Evolutionary conservation across 2,113 vertebrate species (phyloP), one percentile per base, ranked within the genome.

Genomic region (Bothrops jararaca): DNA sequence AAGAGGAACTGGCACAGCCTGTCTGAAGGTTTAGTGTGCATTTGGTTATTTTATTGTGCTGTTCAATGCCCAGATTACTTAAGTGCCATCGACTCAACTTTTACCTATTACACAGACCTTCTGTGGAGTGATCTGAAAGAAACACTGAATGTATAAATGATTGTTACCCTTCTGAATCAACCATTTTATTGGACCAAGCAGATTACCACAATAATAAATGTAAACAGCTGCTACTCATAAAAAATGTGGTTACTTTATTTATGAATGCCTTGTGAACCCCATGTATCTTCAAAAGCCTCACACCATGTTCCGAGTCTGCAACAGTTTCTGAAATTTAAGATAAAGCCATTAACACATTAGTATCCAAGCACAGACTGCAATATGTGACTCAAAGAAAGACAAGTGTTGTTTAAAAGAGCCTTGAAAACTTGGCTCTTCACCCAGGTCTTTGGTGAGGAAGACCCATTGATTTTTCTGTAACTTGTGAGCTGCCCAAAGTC

Each of bases 311-410:
- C 26, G 90, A 91, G 48, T 95, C 95, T 92, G 92, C 92, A 95
- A 91, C 93, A 88, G 92, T 89, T 87, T 74, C 98, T 98, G 96
- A 89, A 97, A 97, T 48, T 5, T 24, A 96, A 95, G 52, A 94
- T 1, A 96, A 89, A 54, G 88, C n/a, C 86, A 1, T 86, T 29
- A 89, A 3, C 6, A 4, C 12, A 8, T 20, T 24, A 20, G 10
- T 5, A 4, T 85, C 15, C n/a, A 29, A 58, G 3, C 18, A 50
- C 4, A 45, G 64, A 57, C 39, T 15, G 48, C 23, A 13, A 29
- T 5, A 4, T 5, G 56, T 8, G 11, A 1, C 9, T 0, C 13
- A 34, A 34, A 54, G 12, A 64, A 22, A 89, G 10, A 48, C 12
- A 15, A 34, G 64, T 1, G 2, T 39, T 80, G 69, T 39, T 39